Evolutionary conservation across 2,888 invertebrate genomes (phyloP).

Genomic region (Agrypnus murinus): DNA sequence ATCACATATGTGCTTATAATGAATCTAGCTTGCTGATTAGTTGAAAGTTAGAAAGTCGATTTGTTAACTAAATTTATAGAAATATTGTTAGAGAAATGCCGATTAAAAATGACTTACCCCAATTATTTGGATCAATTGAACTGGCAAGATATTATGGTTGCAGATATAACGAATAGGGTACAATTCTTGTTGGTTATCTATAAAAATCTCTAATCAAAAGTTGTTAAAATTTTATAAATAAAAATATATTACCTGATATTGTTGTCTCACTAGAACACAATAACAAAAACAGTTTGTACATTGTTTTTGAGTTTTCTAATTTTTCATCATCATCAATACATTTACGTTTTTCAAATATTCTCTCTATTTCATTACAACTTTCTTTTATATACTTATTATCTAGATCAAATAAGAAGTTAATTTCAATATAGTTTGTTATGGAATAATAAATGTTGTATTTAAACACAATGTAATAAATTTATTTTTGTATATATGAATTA

Average conservation of each 20-base stretch:
- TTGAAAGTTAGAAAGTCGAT: background rate
- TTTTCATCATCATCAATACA: slow-evolving; percentile 21
- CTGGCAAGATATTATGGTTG: slow-evolving; percentile 50
- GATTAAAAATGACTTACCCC: slow-evolving; percentile 54
- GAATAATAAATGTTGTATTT: too few relatives aligned
- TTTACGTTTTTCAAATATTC: slow-evolving; percentile 34
- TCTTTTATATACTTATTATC: slow-evolving; percentile 21
- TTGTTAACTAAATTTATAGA: background rate
- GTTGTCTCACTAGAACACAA: slow-evolving; percentile 22
- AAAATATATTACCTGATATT: background rate
- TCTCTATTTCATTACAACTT: slow-evolving; percentile 31
- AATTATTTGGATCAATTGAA: slow-evolving; percentile 53
- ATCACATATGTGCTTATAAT: slow-evolving; percentile 15
- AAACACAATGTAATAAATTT: too few relatives aligned
- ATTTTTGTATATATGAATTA: too few relatives aligned
- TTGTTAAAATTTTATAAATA: background rate
- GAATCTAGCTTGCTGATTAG: slow-evolving; percentile 28
- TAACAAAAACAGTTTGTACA: slow-evolving; percentile 31
- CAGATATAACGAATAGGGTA: slow-evolving; percentile 49
- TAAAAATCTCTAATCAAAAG: too few relatives aligned
- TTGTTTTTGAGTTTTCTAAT: slow-evolving; percentile 36
- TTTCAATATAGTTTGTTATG: too few relatives aligned
- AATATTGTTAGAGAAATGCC: background rate
- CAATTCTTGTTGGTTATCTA: slow-evolving; percentile 19
- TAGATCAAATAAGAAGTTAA: slow-evolving; percentile 15